Percentiles rank a stretch among this genome's conserved stretches.
phyloP scores from a whole-genome alignment of 2,113 vertebrate species.

The Periophthalmus modestus region DNA sequence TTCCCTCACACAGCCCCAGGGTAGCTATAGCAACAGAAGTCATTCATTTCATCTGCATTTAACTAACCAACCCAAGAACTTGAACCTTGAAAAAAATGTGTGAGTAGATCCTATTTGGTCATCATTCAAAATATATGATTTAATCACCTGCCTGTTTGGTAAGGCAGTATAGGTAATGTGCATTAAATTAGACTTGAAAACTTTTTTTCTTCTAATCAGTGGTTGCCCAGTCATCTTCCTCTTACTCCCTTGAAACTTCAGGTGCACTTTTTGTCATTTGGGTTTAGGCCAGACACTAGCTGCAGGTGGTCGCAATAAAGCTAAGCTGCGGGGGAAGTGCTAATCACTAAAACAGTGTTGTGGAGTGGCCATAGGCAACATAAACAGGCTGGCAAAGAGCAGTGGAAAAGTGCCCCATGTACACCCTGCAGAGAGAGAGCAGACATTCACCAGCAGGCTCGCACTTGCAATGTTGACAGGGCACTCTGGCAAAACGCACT shows the following conservation, averaged over 20 bases:
- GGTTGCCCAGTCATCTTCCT: no score
- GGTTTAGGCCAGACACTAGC: neutral
- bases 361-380: slow-evolving; percentile 6
- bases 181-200: neutral
- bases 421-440: slow-evolving; percentile 42
- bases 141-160: no score
- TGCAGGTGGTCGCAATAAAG: slow-evolving; percentile 2
- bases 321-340: slow-evolving; percentile 16
- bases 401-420: slow-evolving; percentile 25
- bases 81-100: no score
- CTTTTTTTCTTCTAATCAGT: neutral
- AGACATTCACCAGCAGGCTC: slow-evolving; percentile 42
- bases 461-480: slow-evolving; percentile 18
- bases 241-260: neutral
- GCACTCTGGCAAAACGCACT: slow-evolving; percentile 33
- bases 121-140: no score
- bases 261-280: neutral
- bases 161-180: no score
- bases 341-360: neutral
- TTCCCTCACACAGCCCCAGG: no score
- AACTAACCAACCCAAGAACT: no score
- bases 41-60: no score
- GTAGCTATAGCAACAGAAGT: no score
- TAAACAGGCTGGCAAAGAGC: slow-evolving; percentile 21
- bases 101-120: neutral